phyloP scores from a whole-genome alignment of 2,888 invertebrate species.

The Saturnia pavonia region DNA sequence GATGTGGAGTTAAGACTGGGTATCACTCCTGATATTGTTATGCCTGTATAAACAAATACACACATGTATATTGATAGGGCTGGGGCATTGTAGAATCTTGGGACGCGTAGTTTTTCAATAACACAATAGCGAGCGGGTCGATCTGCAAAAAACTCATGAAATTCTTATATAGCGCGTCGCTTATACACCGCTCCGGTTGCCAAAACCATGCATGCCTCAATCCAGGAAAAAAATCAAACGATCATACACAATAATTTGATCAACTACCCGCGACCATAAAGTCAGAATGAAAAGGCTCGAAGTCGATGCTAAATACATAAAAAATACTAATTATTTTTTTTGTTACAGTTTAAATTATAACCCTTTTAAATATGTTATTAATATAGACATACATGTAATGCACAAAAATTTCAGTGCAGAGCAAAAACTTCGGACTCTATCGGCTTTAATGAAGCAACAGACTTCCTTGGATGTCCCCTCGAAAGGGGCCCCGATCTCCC shows the following conservation, averaged over 20 bases:
- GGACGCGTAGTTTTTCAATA: conserved; percentile 21
- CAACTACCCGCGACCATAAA: no score
- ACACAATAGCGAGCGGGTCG: conserved; percentile 64
- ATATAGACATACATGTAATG: no score
- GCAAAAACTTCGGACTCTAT: no score
- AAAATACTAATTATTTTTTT: no score
- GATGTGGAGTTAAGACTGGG: conserved; percentile 40
- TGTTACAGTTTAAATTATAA: no score
- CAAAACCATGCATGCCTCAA: conserved; percentile 33
- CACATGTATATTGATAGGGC: conserved; percentile 21
- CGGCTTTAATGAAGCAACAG: no score
- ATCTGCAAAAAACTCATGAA: conserved; percentile 56
- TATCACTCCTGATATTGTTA: conserved; percentile 71
- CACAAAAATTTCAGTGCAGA: no score
- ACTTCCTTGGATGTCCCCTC: no score
- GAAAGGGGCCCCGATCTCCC: no score
- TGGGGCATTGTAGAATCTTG: neutral
- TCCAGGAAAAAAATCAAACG: conserved; percentile 40
- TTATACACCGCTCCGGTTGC: conserved; percentile 50
- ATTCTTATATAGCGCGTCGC: conserved; percentile 51
- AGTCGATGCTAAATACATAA: no score
- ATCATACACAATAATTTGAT: conserved; percentile 22
- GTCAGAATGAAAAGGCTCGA: no score
- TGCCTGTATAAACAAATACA: conserved; percentile 55
- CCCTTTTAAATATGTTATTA: no score